Percentiles rank a stretch among this genome's conserved stretches.
phyloP scores from a whole-genome alignment of 2,113 vertebrate species.

The Dromaius novaehollandiae region DNA sequence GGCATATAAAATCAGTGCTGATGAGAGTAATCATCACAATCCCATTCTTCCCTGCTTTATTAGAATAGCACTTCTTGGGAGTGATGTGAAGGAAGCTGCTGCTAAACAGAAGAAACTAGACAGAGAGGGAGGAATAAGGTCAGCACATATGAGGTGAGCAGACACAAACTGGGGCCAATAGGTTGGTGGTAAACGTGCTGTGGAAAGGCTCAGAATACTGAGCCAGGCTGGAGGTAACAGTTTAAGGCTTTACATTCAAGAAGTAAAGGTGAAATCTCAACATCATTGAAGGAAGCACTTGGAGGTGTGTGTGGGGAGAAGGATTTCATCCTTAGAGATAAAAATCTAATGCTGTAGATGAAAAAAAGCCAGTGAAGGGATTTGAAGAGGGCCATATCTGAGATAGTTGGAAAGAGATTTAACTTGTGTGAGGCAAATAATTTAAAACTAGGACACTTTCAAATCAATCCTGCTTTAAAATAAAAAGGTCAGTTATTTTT shows the following conservation, averaged over 20 bases:
- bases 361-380: not conserved
- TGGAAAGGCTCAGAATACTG: not conserved
- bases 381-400: not conserved
- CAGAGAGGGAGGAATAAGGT: not conserved
- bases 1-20: not conserved
- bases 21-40: not conserved
- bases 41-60: not conserved
- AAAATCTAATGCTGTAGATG: not conserved
- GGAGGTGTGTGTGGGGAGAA: not conserved
- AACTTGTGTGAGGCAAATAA: not conserved
- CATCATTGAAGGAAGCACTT: not conserved
- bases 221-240: not conserved
- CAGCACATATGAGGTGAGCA: not conserved
- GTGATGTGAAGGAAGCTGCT: not conserved
- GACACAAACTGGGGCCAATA: not conserved
- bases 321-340: not conserved
- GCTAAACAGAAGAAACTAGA: not conserved
- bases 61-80: not conserved
- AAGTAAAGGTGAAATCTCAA: not conserved
- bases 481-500: not conserved
- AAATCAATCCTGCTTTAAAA: not conserved
- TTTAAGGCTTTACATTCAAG: not conserved
- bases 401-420: not conserved
- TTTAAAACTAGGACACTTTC: not conserved
- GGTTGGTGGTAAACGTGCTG: rapidly evolving